Base-by-base conservation (phyloP, 2,113 vertebrate species). In the Orientallactaga bullata region DNA sequence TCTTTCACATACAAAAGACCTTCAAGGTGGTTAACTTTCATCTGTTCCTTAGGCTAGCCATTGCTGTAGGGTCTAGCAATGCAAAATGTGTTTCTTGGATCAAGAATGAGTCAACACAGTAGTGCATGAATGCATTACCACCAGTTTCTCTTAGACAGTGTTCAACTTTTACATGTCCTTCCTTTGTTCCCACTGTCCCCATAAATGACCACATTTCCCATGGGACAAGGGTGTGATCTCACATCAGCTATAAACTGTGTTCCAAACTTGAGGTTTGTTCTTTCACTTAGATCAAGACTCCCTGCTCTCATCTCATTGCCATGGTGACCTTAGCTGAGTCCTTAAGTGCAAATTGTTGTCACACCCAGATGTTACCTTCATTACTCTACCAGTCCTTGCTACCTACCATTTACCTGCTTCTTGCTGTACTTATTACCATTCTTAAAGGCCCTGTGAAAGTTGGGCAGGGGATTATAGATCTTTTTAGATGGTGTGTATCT, bases 11-110 rank as follows among this genome's bases (percentile, higher is more conserved):
- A 60, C 71, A 12, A 16, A 37, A 39, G 0, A 4, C 80, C 26
- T 7, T 35, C 6, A 9, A 73, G 4, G 42, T 17, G 55, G 0
- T 60, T 2, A 21, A 66, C 7, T 28, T n/a, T 7, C 66, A 1
- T 68, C 26, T 73, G 15, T 10, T 83, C 74, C 12, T 7, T 58
- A n/a, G 28, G 24, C 13, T 32, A 80, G 3, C 39, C 68, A 83
- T 55, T 55, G 4, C 9, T 47, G 10, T 42, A 85, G 83, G 42
- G 26, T 24, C n/a, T 76, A 60, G 63, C 47, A 39, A 84, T 15
- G 55, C 3, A 11, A 55, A 55, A 55, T 55, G 68, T 63, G 5
- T 84, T 88, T 90, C 28, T 81, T 30, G 30, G 35, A 78, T 63
- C 55, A 42, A 32, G 7, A 93, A 28, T 15, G 20, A 42, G 58